Evolutionary conservation across 2,113 vertebrate genomes (phyloP).

Genomic region (Tringa solitaria): DNA sequence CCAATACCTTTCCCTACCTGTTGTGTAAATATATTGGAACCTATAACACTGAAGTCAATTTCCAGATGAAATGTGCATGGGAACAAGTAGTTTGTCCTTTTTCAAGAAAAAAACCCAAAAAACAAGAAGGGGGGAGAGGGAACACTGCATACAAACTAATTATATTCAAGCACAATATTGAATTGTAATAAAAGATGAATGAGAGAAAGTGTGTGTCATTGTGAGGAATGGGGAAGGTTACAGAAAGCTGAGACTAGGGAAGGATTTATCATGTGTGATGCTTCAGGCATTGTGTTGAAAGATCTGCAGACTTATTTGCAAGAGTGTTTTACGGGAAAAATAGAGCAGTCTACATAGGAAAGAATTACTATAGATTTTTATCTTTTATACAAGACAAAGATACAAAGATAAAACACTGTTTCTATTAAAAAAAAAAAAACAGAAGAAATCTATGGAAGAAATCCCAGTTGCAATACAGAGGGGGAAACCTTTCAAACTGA

Average conservation of each 20-base stretch:
- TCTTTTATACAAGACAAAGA: slow-evolving; percentile 76
- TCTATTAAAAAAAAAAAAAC: neutral
- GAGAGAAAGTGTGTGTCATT: slow-evolving; percentile 80
- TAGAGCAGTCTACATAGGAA: slow-evolving; percentile 70
- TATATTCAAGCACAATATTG: slow-evolving; percentile 81
- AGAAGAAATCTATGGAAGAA: slow-evolving; percentile 62
- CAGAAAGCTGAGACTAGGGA: slow-evolving; percentile 75
- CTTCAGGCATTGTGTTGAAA: slow-evolving; percentile 78
- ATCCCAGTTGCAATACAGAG: slow-evolving; percentile 58
- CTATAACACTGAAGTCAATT: slow-evolving; percentile 78
- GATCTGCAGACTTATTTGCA: slow-evolving; percentile 80
- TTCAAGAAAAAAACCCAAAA: neutral
- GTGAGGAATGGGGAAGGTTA: slow-evolving; percentile 81
- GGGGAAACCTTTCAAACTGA: slow-evolving; percentile 60
- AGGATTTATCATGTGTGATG: slow-evolving; percentile 78
- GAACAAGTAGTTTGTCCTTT: slow-evolving; percentile 70
- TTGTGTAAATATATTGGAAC: slow-evolving; percentile 81
- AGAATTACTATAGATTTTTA: slow-evolving; percentile 77
- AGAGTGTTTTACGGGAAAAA: slow-evolving; percentile 76
- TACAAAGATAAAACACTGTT: slow-evolving; percentile 71
- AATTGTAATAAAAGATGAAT: slow-evolving; percentile 86
- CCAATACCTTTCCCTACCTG: slow-evolving; percentile 76
- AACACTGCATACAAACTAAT: slow-evolving; percentile 68
- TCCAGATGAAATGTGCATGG: slow-evolving; percentile 76
- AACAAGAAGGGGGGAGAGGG: neutral